Base-by-base conservation (phyloP, 2,797 vertebrate genomes). In the Spinibarbus caldwelli region DNA sequence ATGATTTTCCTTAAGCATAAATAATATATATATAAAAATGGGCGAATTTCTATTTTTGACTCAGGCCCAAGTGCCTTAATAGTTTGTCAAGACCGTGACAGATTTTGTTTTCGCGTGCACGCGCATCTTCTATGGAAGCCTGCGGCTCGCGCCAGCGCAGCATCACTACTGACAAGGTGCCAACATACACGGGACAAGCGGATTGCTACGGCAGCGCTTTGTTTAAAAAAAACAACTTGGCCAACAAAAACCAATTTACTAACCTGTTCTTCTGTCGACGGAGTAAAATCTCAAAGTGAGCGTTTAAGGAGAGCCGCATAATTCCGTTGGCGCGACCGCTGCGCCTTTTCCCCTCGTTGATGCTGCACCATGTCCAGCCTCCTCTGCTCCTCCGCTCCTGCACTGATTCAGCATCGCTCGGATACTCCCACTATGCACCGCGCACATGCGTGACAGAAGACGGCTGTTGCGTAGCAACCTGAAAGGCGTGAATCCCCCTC, bases 361-460 rank as follows among this genome's bases (percentile, higher is more conserved):
- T 88, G 85, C 86, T 90, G 91, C 90, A 92, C 90, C 91, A 91
- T 91, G 86, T 89, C 88, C 87, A 77, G 57, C 89, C 88, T 88
- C 88, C 89, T 91, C 88, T 86, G 83, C 85, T 85, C 88, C 83
- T 87, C 86, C 85, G 83, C 87, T 78, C 89, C 87, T 79, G 86
- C 87, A 87, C 91, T 92, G 91, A 92, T 88, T 90, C 91, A 92
- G 91, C 91, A 90, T 87, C 91, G 87, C 87, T 64, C 84, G 89
- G 88, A 90, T 86, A 88, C 90, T 91, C 91, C 91, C 91, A 91
- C 73, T 77, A 89, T 92, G 90, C 91, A 90, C 83, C 78, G 89
- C 91, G 89, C 83, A 84, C 85, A 81, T 88, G 86, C 87, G 88
- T 87, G 87, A 78, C 87, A 36, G 78, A 77, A 57, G 84, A 88